phyloP scores from a whole-genome alignment of 2,888 invertebrate genomes.

The Ariolimax columbianus region DNA sequence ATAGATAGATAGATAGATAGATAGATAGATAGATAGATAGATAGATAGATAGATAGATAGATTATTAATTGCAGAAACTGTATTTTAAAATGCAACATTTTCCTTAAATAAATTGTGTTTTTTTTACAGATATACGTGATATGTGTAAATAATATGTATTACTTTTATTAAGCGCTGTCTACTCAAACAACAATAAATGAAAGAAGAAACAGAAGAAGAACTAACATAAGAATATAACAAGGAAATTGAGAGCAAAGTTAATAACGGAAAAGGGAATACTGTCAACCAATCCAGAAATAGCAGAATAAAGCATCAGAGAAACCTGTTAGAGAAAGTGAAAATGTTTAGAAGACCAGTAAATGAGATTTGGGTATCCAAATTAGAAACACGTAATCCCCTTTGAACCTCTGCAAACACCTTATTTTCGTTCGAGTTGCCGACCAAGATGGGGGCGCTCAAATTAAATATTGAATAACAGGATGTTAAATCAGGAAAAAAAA shows the following conservation, averaged over 20 bases:
- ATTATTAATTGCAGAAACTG: too few relatives aligned
- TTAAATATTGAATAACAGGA: neutral
- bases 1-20: too few relatives aligned
- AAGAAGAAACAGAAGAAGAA: neutral
- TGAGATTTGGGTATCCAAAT: neutral
- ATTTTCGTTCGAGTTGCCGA: neutral
- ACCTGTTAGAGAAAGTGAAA: neutral
- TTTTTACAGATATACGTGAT: too few relatives aligned
- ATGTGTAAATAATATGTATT: too few relatives aligned
- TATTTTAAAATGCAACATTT: too few relatives aligned
- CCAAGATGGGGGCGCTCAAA: neutral
- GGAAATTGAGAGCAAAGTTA: too few relatives aligned
- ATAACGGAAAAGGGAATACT: neutral
- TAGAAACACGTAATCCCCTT: neutral
- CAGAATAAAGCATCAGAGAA: neutral
- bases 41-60: too few relatives aligned
- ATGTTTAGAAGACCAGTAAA: neutral
- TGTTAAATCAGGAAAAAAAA: neutral
- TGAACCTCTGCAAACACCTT: neutral
- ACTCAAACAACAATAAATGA: neutral
- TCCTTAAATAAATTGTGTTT: too few relatives aligned
- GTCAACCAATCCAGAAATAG: neutral
- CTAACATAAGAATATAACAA: too few relatives aligned
- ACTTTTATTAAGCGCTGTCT: too few relatives aligned
- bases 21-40: too few relatives aligned